Evolutionary conservation across 2,113 vertebrate genomes (phyloP).

Genomic region (Paradisaea rubra): DNA sequence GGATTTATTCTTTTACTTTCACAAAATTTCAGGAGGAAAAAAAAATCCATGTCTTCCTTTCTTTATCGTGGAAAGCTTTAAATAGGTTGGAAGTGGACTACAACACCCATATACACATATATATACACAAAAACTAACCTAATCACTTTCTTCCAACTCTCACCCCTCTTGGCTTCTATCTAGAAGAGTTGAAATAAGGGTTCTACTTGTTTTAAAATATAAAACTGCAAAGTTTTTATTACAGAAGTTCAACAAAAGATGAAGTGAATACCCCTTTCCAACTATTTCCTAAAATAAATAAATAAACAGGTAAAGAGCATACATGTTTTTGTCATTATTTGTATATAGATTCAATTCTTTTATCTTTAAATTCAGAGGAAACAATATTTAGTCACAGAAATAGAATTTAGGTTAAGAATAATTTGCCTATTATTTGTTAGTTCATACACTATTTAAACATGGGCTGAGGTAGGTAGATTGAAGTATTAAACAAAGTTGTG

Average conservation of each 20-base stretch:
- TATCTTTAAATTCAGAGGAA: background rate
- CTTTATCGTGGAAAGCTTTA: background rate
- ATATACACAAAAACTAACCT: background rate
- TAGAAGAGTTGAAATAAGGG: background rate
- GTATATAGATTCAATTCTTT: background rate
- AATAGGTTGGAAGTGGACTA: background rate
- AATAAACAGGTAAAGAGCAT: background rate
- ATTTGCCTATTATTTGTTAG: background rate
- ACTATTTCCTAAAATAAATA: background rate
- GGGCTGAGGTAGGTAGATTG: background rate
- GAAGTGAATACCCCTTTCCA: background rate
- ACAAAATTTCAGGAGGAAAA: background rate
- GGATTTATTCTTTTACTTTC: background rate
- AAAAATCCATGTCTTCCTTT: background rate
- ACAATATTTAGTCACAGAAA: background rate
- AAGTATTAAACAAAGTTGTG: background rate
- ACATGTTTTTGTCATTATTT: background rate
- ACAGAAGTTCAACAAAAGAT: background rate
- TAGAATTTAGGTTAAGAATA: background rate
- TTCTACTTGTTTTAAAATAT: background rate
- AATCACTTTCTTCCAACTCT: background rate
- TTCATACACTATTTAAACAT: background rate
- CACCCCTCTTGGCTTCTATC: background rate
- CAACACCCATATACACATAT: background rate
- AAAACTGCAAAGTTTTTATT: background rate